phyloP scores from a whole-genome alignment of 2,113 vertebrate genomes.

The Bothrops jararaca region DNA sequence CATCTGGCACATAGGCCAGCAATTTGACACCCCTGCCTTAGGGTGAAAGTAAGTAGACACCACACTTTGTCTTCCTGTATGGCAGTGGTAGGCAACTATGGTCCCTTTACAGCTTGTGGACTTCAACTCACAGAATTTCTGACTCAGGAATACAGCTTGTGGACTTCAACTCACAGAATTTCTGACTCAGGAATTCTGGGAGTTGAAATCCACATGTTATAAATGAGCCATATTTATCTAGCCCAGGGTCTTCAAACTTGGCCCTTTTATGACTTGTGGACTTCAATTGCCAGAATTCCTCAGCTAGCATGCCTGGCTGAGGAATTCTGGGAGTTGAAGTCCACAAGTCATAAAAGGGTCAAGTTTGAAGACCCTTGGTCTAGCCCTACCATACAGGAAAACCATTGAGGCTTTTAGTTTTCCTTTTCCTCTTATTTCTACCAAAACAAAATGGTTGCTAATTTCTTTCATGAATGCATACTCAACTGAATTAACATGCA shows the following conservation, averaged over 20 bases:
- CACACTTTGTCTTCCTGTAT: conserved; percentile 2
- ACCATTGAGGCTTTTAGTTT: background rate
- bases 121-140: background rate
- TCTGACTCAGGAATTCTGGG: background rate
- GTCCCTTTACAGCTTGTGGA: background rate
- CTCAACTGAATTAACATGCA: background rate
- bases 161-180: background rate
- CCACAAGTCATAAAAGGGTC: too few species aligned
- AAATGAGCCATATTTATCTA: background rate
- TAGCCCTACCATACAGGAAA: background rate
- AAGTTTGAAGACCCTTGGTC: too few species aligned
- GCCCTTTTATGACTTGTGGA: too few species aligned
- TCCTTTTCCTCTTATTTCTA: background rate
- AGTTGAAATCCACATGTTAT: background rate
- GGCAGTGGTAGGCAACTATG: background rate
- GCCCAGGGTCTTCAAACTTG: too few species aligned
- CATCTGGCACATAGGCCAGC: too few species aligned
- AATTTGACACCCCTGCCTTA: background rate
- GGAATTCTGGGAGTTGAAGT: too few species aligned
- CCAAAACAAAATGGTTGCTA: conserved; percentile 5
- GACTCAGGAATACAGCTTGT: background rate
- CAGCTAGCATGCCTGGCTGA: too few species aligned
- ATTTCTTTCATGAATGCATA: background rate
- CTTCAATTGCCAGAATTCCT: too few species aligned
- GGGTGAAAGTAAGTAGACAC: conserved; percentile 1